Evolutionary conservation across 1,140 invertebrate genomes (phyloP).

Genomic region (Caenorhabditis tropicalis): DNA sequence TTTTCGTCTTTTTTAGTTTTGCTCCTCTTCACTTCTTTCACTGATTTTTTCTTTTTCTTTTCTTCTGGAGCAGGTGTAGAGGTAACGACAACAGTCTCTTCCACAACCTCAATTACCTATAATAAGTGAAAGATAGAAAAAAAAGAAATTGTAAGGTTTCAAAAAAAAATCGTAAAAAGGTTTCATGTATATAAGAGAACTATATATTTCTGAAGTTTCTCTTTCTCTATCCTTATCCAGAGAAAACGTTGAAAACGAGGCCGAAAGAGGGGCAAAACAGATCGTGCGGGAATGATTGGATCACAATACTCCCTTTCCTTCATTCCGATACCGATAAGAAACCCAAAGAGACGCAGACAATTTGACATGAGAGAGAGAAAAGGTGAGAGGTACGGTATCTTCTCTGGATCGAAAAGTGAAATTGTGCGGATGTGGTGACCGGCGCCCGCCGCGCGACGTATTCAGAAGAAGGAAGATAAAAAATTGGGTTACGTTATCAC

Average conservation of each 20-base stretch:
- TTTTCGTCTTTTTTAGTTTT: slow-evolving; percentile 30
- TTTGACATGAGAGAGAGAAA: not conserved
- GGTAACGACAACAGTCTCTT: slow-evolving; percentile 38
- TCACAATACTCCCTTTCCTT: not conserved
- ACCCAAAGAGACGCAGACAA: slow-evolving; percentile 1
- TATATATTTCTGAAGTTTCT: slow-evolving; percentile 3
- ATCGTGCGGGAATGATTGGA: slow-evolving; percentile 34
- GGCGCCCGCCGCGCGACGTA: slow-evolving; percentile 11
- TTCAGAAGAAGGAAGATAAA: not conserved
- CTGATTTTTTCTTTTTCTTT: slow-evolving; percentile 20
- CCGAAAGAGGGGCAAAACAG: slow-evolving; percentile 28
- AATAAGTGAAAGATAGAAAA: not conserved
- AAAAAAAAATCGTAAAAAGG: not conserved
- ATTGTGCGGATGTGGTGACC: not conserved
- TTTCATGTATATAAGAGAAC: not conserved
- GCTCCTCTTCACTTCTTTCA: slow-evolving; percentile 30
- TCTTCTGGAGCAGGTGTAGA: slow-evolving; percentile 15
- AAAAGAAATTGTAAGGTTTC: too few relatives aligned
- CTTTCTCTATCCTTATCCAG: slow-evolving; percentile 30
- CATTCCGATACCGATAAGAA: slow-evolving; percentile 31
- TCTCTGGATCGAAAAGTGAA: slow-evolving; percentile 39
- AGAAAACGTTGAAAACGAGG: slow-evolving; percentile 34
- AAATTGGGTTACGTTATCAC: slow-evolving; percentile 42
- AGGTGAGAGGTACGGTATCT: not conserved
- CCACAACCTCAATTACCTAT: slow-evolving; percentile 27